phyloP scores from a whole-genome alignment of 2,113 vertebrate species.

The Macrotus californicus region DNA sequence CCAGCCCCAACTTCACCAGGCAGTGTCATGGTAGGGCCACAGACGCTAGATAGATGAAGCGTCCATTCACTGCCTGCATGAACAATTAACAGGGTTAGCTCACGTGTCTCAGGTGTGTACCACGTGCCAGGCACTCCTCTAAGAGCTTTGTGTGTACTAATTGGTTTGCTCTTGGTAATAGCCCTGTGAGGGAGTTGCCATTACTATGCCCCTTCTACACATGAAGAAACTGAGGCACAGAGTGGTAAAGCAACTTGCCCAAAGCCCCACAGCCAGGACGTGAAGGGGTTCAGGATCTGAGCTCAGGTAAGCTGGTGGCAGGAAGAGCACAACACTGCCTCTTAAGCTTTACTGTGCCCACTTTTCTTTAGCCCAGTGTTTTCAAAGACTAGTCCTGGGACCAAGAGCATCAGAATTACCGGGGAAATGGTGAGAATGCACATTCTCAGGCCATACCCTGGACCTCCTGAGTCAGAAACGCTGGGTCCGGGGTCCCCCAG shows the following conservation, averaged over 20 bases:
- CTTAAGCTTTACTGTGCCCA: background rate
- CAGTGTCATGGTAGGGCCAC: background rate
- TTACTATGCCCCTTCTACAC: background rate
- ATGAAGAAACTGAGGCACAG: background rate
- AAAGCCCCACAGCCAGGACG: background rate
- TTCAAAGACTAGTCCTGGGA: background rate
- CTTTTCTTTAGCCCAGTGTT: background rate
- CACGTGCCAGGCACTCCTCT: background rate
- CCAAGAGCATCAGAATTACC: background rate
- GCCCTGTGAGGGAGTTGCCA: background rate
- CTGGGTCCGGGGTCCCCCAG: fast-evolving
- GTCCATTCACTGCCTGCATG: background rate
- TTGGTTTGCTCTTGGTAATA: background rate
- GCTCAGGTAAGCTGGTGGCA: background rate
- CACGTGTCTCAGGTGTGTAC: background rate
- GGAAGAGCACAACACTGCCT: background rate
- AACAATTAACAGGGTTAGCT: background rate
- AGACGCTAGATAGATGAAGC: background rate
- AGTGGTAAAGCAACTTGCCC: background rate
- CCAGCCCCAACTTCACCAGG: background rate
- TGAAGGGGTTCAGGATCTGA: background rate
- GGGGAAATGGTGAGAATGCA: background rate
- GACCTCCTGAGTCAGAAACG: background rate
- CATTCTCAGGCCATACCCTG: background rate
- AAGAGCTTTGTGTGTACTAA: background rate